These are phyloP conservation scores for Pseudomyrmex concolor DNA, from an alignment of 1,140 invertebrate genomes.

Conservation along the genomic window DNA sequence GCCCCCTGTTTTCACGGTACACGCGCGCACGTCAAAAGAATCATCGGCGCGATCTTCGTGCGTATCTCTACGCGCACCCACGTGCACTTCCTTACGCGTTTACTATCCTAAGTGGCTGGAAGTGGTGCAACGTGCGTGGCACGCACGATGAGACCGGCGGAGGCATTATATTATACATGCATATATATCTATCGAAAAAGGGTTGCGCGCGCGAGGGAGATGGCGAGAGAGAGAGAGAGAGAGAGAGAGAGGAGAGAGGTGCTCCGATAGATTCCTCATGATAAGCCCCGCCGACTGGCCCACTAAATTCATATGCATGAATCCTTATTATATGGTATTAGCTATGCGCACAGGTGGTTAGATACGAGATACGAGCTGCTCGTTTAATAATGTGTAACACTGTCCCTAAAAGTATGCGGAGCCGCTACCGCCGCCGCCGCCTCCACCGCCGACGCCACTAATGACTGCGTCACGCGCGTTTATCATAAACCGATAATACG, in stretches of 20 bases:
- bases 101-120: constrained; percentile 15
- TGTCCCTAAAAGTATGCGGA: constrained; percentile 57
- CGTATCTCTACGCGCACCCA: constrained; percentile 49
- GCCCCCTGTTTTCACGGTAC: constrained; percentile 9
- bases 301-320: constrained; percentile 84
- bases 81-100: constrained; percentile 22
- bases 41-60: constrained; percentile 18
- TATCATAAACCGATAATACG: constrained; percentile 59
- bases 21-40: constrained; percentile 26
- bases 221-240: constrained; percentile 8
- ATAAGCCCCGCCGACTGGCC: constrained; percentile 78
- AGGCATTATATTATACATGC: constrained; percentile 54
- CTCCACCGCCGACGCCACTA: constrained; percentile 30
- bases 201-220: constrained; percentile 72
- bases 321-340: constrained; percentile 84
- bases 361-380: constrained; percentile 60
- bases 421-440: constrained; percentile 50
- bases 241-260: constrained; percentile 27
- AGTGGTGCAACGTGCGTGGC: constrained; percentile 37
- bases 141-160: constrained; percentile 41
- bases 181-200: constrained; percentile 74
- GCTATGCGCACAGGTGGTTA: constrained; percentile 84
- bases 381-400: constrained; percentile 72
- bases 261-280: constrained; percentile 77
- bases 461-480: constrained; percentile 59